Percentiles rank a stretch among this genome's conserved stretches.
These are phyloP conservation scores for Esperia sulphurella DNA, from an alignment of 2,888 invertebrate species.

Conservation along the genomic window DNA sequence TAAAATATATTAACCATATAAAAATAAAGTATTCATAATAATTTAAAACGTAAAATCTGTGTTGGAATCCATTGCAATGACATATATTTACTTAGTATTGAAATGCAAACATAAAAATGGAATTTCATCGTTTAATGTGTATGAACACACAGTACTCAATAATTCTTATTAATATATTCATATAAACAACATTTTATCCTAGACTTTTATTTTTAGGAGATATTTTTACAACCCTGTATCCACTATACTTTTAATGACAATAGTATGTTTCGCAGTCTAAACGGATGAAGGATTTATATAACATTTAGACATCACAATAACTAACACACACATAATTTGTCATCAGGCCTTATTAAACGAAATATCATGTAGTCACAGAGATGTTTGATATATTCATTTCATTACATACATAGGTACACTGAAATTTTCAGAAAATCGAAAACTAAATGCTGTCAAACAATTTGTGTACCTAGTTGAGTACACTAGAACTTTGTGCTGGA, in stretches of 20 bases:
- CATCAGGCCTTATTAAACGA: background rate
- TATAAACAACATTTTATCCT: slow-evolving; percentile 73
- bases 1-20: slow-evolving; percentile 51
- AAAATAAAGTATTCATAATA: slow-evolving; percentile 43
- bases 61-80: slow-evolving; percentile 42
- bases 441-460: slow-evolving; percentile 20
- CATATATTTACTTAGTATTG: slow-evolving; percentile 38
- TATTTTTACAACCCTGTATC: slow-evolving; percentile 79
- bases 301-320: slow-evolving; percentile 6
- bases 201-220: slow-evolving; percentile 68
- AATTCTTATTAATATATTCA: slow-evolving; percentile 69
- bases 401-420: slow-evolving; percentile 6
- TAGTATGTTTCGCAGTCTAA: slow-evolving; percentile 52
- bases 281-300: slow-evolving; percentile 34
- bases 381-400: slow-evolving; percentile 8
- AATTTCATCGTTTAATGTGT: slow-evolving; percentile 58
- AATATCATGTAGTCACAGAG: slow-evolving; percentile 24
- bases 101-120: slow-evolving; percentile 68
- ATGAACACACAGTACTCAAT: slow-evolving; percentile 60
- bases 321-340: slow-evolving; percentile 9
- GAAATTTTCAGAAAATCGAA: slow-evolving; percentile 1
- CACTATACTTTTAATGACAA: slow-evolving; percentile 74
- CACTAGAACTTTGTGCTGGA: slow-evolving; percentile 34
- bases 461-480: slow-evolving; percentile 18
- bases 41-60: slow-evolving; percentile 38